phyloP scores from a whole-genome alignment of 2,797 vertebrate species.

The Clarias pachynema region DNA sequence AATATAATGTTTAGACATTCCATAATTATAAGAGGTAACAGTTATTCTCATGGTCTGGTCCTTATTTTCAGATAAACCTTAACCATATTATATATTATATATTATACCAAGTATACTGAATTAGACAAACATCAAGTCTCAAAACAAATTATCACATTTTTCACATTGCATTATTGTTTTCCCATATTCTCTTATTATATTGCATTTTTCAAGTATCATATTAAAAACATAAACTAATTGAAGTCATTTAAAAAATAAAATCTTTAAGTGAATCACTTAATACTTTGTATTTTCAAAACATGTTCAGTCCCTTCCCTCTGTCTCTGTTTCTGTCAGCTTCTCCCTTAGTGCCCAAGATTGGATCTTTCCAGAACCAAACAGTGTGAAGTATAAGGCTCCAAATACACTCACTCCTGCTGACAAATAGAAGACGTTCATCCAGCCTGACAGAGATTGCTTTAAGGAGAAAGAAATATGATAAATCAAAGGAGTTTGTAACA shows the following conservation, averaged over 20 bases:
- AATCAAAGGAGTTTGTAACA: background rate
- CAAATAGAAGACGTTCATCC: conserved; percentile 79
- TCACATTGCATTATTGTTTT: background rate
- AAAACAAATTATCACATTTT: background rate
- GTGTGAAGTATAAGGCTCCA: conserved; percentile 70
- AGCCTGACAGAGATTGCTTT: conserved; percentile 76
- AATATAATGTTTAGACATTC: background rate
- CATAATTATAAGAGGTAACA: background rate
- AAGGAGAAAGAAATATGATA: conserved; percentile 1
- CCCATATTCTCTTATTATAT: background rate
- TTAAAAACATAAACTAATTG: background rate
- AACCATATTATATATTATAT: background rate
- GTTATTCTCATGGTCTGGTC: background rate
- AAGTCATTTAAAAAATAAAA: background rate
- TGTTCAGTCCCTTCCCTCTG: conserved; percentile 10
- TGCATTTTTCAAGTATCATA: background rate
- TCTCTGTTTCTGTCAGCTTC: conserved; percentile 55
- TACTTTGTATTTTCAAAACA: conserved; percentile 5
- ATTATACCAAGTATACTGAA: background rate
- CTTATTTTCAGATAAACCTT: background rate
- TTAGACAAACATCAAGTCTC: background rate
- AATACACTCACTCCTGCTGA: conserved; percentile 67
- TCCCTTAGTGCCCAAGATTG: conserved; percentile 77
- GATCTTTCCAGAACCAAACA: conserved; percentile 74
- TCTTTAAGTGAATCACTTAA: conserved; percentile 6